Percentiles rank a stretch among this genome's conserved stretches.
phyloP scores from a whole-genome alignment of 2,797 vertebrate species.

The Anguilla pacifica region DNA sequence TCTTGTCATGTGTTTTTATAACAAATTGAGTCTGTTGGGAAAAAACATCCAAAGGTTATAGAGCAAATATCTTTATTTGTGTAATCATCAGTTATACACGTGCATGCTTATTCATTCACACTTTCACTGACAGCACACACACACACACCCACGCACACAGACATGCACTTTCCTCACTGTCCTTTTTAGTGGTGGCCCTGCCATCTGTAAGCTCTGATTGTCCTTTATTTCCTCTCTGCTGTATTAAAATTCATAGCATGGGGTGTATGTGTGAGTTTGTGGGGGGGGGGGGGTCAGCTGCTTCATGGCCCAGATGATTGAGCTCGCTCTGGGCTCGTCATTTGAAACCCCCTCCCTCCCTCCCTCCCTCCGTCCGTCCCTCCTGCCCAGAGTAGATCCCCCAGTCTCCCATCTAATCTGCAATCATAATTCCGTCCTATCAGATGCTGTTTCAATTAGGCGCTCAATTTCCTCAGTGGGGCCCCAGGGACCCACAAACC shows the following conservation, averaged over 20 bases:
- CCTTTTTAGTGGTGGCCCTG: neutral
- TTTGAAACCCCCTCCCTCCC: slow-evolving; percentile 31
- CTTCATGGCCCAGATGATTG: slow-evolving; percentile 41
- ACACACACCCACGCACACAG: neutral
- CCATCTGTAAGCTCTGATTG: slow-evolving; percentile 10
- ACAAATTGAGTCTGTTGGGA: slow-evolving; percentile 9
- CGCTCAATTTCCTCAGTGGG: slow-evolving; percentile 45
- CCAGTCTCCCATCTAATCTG: slow-evolving; percentile 40
- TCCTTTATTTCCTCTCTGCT: slow-evolving; percentile 1
- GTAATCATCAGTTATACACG: neutral
- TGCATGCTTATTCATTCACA: neutral
- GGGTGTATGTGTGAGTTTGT: no score
- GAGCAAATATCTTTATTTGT: neutral
- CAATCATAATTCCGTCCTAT: slow-evolving; percentile 38
- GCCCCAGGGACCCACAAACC: slow-evolving; percentile 67
- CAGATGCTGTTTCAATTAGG: slow-evolving; percentile 41
- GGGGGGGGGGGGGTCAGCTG: neutral
- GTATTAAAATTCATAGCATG: slow-evolving; percentile 38
- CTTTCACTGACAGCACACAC: neutral
- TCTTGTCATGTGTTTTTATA: neutral
- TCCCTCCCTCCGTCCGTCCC: neutral
- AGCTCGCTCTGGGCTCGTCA: slow-evolving; percentile 37
- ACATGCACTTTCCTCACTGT: slow-evolving; percentile 20
- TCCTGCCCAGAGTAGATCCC: slow-evolving; percentile 45
- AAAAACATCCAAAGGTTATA: neutral